Base-by-base conservation (phyloP, 2,797 vertebrate genomes). In the Molossus molossus region DNA sequence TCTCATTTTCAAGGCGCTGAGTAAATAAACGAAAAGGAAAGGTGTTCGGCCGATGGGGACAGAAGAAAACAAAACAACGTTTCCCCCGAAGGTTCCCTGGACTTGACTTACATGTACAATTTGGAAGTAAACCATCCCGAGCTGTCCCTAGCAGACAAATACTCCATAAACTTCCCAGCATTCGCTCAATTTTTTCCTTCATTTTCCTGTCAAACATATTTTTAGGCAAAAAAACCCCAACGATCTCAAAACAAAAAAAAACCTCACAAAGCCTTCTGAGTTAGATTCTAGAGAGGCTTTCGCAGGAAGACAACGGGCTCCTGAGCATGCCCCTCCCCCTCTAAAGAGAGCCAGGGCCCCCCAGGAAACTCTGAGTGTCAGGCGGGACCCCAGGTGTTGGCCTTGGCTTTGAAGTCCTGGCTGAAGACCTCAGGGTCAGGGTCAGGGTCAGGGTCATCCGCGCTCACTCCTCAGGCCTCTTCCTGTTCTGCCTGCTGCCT, bases 361-460 rank as follows among this genome's bases (percentile, higher is more conserved):
- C 11, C 0, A 0, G 25, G 23, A n/a, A 33, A 18, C 7, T 1
- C 3, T 2, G 9, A 12, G 2, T 2, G 20, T 7, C 9, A n/a
- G 57, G 21, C 62, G 21, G n/a, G 58, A 25, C 29, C 45, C 27
- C 4, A n/a, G 9, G 55, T 8, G 25, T 7, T 15, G 33, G 69
- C 57, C 17, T 65, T 4, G 65, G 45, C 82, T 25, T 72, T 21
- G 8, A 14, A 29, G 62, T 6, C 40, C n/a, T 0, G 4, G 62
- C 60, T 33, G n/a, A 23, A 5, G 27, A 67, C 13, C 55, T 37
- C 65, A 1, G 20, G 27, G 58, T 3, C n/a, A 58, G n/a, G 10
- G 17, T 37, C 65, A 1, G 20, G 27, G 58, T 3, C n/a, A 58
- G n/a, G 10, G 17, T 9, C 2, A 15, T 29, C 48, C 45, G 10